Evolutionary conservation across 1,140 invertebrate genomes (phyloP), one percentile per base, ranked within the genome.

Genomic region (Pseudachorutes palmiensis): DNA sequence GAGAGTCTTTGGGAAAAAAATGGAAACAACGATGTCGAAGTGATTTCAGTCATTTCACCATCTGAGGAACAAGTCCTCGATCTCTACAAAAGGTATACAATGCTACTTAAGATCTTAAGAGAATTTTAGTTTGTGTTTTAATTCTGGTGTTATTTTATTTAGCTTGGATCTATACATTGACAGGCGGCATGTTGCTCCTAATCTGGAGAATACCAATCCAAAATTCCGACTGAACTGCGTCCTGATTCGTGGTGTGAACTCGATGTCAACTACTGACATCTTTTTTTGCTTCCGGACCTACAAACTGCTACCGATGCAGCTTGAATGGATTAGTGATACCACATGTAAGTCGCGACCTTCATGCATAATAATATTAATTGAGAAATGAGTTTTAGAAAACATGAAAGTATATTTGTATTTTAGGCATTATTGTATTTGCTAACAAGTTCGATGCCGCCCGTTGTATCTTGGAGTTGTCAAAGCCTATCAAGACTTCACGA

Each of bases 271-370:
- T 31, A 83, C 86, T 77, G 88, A 92, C 78, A 82, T 92, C 30
- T 87, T 91, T 75, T 82, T 84, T 70, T 91, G 91, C 78, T 88
- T 91, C 74, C 80, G 83, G 76, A 83, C 87, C 70, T 89, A 87
- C 80, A 82, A 83, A 64, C 63, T 62, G 1, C 29, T 51, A 9
- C 88, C 89, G 41, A 79, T 83, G 2, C 83, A 83, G 1, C 81
- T 92, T 48, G 89, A 92, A 78, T 91, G 88, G 88, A 85, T 91
- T 64, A 87, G 88, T 81, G 85, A 90, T 76, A 78, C 81, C 63
- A 87, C 87, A 66, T 91, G 89, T 87, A 80, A 78, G 81, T 77
- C 33, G 28, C n/a, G 58, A n/a, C n/a, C n/a, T n/a, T n/a, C 64
- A 62, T 62, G 61, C 33, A 45, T 9, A 19, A 55, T 16, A 55